Evolutionary conservation across 2,113 vertebrate species (phyloP), one percentile per base, ranked within the genome.

Genomic region (Gasterosteus nipponicus): DNA sequence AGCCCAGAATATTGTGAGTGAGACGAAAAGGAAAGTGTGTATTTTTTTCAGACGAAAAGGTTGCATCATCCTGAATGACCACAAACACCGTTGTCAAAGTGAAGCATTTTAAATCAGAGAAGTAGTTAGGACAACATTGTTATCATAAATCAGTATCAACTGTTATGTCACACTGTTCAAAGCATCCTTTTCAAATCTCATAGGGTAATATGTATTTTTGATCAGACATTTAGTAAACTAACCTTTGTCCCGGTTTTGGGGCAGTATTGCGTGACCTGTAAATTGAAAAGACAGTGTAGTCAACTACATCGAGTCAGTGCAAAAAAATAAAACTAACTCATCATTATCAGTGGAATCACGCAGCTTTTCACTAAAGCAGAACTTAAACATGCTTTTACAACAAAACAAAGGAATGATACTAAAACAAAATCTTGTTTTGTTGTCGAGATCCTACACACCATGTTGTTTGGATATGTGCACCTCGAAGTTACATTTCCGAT

Each of bases 401-500:
- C 14, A 19, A 41, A 39, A 12, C 2, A 70, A 31, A 31, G 4
- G n/a, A 64, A 39, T 49, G n/a, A 18, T 19, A 31, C 31, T 26
- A 16, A 57, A 16, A 56, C 22, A 10, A 41, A 19, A 15, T 35
- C n/a, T 6, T 3, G 15, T 38, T 38, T 38, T 38, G 35, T 38
- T 38, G 4, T 38, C 35, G 35, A 38, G 7, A 38, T 38, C 35
- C 9, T 69, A 78, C 76, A 14, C 56, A 82, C 84, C 15, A 9
- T 82, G 80, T 44, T 69, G 58, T 42, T 82, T 77, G 3, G 64
- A 66, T 10, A 85, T 10, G 66, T 87, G 86, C 19, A 6, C 7
- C 47, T 77, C 65, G 46, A 87, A 85, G 77, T 71, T 77, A 11
- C 44, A 51, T 73, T 57, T 80, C 11, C 67, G 69, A 77, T 59